Evolutionary conservation across 2,888 invertebrate genomes (phyloP).

Genomic region (Biston betularia): DNA sequence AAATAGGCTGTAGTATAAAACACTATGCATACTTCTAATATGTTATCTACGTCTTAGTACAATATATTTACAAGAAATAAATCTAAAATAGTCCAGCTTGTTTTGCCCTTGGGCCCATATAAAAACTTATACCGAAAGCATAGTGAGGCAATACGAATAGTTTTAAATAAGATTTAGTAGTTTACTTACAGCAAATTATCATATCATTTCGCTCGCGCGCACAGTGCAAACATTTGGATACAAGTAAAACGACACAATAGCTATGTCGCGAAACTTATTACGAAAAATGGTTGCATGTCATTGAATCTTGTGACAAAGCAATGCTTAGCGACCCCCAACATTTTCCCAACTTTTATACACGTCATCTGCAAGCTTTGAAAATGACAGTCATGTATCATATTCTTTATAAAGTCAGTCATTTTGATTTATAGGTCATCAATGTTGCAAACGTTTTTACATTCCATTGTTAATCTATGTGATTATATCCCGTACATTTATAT

Average conservation of each 20-base stretch:
- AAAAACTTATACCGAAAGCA: background rate
- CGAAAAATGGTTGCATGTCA: too few species aligned
- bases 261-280: too few species aligned
- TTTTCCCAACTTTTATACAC: too few species aligned
- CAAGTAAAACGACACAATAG: too few species aligned
- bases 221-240: too few species aligned
- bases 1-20: conserved; percentile 1
- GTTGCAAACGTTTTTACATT: background rate
- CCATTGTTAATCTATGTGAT: background rate
- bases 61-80: conserved; percentile 11
- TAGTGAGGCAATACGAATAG: background rate
- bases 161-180: background rate
- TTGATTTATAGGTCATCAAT: background rate
- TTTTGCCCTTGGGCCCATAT: conserved; percentile 1
- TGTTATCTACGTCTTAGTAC: conserved; percentile 3
- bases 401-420: background rate
- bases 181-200: background rate
- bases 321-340: background rate
- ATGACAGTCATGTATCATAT: too few species aligned
- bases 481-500: background rate
- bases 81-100: conserved; percentile 14
- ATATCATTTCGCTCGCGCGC: too few species aligned
- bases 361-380: too few species aligned
- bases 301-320: too few species aligned
- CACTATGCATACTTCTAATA: background rate